Percentiles rank a stretch among this genome's conserved stretches.
Conservation (phyloP, 2,797 vertebrate species). For the Melanotaenia parkinsoni region DNA sequence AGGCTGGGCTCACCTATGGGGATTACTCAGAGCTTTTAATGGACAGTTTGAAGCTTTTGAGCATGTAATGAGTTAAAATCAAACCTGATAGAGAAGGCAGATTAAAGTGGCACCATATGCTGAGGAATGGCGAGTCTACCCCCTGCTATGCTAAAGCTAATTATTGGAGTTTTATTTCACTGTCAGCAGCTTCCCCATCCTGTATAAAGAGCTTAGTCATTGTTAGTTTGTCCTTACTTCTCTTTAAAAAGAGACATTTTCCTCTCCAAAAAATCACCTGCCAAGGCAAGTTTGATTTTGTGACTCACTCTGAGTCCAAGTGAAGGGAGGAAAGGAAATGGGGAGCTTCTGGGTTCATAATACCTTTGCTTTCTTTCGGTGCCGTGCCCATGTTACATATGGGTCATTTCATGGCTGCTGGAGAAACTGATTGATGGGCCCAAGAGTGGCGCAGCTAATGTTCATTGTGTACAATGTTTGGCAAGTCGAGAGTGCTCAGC, state of each 20-base stretch:
- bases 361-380: conserved; percentile 43
- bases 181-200: conserved; percentile 48
- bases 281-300: conserved; percentile 19
- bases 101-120: conserved; percentile 72
- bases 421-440: conserved; percentile 69
- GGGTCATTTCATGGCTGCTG: conserved; percentile 72
- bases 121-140: conserved; percentile 24
- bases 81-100: conserved; percentile 51
- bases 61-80: conserved; percentile 26
- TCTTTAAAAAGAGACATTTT: conserved; percentile 26
- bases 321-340: conserved; percentile 18
- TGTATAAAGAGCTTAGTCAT: conserved; percentile 49
- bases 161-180: conserved; percentile 64
- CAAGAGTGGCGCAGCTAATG: conserved; percentile 31
- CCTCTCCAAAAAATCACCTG: conserved; percentile 19
- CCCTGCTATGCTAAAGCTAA: conserved; percentile 35
- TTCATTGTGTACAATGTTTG: conserved; percentile 24
- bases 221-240: conserved; percentile 17
- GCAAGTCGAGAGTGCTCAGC: conserved; percentile 14
- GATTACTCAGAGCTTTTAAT: conserved; percentile 67
- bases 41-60: conserved; percentile 24
- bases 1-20: conserved; percentile 49
- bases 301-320: conserved; percentile 7
- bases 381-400: conserved; percentile 37
- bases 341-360: conserved; percentile 24